Conservation (phyloP, 2,797 vertebrate genomes). For the Squalus acanthias region DNA sequence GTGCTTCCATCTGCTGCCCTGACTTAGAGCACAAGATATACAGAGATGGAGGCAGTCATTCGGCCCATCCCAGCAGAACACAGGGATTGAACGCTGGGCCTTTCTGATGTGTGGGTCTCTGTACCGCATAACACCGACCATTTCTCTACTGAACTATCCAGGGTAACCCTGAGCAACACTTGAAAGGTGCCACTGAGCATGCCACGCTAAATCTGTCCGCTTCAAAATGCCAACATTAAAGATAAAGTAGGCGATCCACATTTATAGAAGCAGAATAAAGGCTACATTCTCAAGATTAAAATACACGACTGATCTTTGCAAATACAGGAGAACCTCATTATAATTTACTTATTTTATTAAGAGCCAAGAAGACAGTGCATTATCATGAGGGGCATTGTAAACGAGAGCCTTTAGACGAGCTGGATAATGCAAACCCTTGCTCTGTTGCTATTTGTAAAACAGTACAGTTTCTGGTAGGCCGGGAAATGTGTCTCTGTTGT, state of each 20-base stretch:
- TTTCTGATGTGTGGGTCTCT: background rate
- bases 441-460: background rate
- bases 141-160: background rate
- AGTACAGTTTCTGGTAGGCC: background rate
- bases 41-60: too few relatives aligned
- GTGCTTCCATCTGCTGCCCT: background rate
- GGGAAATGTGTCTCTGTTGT: background rate
- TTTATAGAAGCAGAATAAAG: background rate
- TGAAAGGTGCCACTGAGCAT: background rate
- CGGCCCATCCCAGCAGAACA: background rate
- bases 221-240: background rate
- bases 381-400: background rate
- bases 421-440: background rate
- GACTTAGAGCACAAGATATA: background rate
- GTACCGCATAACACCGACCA: background rate
- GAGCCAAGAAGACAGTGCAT: background rate
- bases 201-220: background rate
- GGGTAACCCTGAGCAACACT: background rate
- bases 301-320: background rate
- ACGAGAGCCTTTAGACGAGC: background rate
- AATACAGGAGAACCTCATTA: slow-evolving; percentile 5
- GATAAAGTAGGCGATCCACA: background rate
- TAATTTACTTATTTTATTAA: slow-evolving; percentile 10
- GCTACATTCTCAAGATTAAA: slow-evolving; percentile 1
- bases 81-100: background rate